phyloP scores from a whole-genome alignment of 2,797 vertebrate genomes.

The Periophthalmus magnuspinnatus region DNA sequence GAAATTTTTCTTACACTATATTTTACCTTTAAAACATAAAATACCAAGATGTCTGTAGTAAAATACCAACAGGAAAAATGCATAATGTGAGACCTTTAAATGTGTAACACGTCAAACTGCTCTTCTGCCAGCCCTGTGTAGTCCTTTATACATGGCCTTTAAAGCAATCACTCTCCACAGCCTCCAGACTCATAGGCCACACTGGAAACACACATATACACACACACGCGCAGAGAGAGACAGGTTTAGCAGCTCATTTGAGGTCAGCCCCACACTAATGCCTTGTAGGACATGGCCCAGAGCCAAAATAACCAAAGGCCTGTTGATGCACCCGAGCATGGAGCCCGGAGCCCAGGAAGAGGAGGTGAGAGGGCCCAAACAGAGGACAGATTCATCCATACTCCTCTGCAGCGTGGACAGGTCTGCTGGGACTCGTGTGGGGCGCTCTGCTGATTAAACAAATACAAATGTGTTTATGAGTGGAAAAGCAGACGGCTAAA shows the following conservation, averaged over 20 bases:
- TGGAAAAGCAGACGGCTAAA: background rate
- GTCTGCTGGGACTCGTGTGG: background rate
- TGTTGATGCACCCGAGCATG: conserved; percentile 30
- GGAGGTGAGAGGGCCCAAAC: conserved; percentile 5
- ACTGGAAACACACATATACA: conserved; percentile 3
- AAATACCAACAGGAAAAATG: too few species aligned
- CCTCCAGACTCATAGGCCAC: background rate
- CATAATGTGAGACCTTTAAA: too few species aligned
- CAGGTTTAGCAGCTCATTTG: background rate
- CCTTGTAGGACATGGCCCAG: conserved; percentile 19
- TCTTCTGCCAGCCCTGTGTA: background rate
- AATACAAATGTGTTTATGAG: background rate
- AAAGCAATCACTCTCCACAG: background rate
- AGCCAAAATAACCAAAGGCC: conserved; percentile 29
- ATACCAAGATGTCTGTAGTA: too few species aligned
- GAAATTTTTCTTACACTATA: too few species aligned
- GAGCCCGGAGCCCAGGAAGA: background rate
- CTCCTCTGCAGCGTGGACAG: background rate
- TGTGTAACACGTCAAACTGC: too few species aligned
- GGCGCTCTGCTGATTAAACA: background rate
- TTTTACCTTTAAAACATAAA: too few species aligned
- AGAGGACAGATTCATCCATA: background rate
- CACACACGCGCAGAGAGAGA: background rate
- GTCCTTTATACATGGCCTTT: background rate
- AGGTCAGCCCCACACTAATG: conserved; percentile 11